Evolutionary conservation across 2,113 vertebrate species (phyloP), one percentile per base, ranked within the genome.

Genomic region (Arenaria interpres): DNA sequence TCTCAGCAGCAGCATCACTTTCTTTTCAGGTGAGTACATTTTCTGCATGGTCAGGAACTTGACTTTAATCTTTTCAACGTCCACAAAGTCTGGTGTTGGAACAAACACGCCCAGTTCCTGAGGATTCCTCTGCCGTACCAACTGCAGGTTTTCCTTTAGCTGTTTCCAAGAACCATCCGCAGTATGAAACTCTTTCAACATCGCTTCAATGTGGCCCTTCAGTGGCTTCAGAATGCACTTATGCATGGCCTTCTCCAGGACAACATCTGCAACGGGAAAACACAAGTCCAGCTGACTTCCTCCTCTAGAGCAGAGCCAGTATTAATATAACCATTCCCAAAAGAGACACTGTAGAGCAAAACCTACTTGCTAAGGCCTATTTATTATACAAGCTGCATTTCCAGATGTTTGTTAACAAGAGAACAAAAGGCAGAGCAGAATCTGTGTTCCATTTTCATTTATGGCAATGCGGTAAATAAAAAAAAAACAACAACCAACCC

Each of bases 11-110:
- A 99, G 96, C 95, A 98, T 98, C 94, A 99, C 99, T 95, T 99
- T 99, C 97, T 99, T 99, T 93, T 99, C 99, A 3, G 99, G 99
- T 0, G 99, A 99, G 95, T 99, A 99, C 98, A 99, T 99, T 94
- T 99, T 99, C 96, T 98, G 98, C 99, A 99, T 99, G 92, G 97
- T 98, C 86, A 98, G 97, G 97, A 99, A 99, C 93, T 99, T 99
- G 89, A 99, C 98, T 84, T 98, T 98, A 95, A 99, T 99, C 96
- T 99, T 99, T 94, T 99, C 99, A 59, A 99, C 98, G 0, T 99
- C 99, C 92, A 99, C 96, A 4, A 98, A 93, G 74, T 99, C 99
- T 3, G 99, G 99, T 15, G 99, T 98, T 0, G 98, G 98, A 16
- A 99, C 99, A 2, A 99, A 99, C 80, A 99, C 99, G 0, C 99